A percentile compares a stretch with the other conserved stretches of the same genome.
Conservation (phyloP, 2,888 invertebrate genomes). For the Aphodius granarius region DNA sequence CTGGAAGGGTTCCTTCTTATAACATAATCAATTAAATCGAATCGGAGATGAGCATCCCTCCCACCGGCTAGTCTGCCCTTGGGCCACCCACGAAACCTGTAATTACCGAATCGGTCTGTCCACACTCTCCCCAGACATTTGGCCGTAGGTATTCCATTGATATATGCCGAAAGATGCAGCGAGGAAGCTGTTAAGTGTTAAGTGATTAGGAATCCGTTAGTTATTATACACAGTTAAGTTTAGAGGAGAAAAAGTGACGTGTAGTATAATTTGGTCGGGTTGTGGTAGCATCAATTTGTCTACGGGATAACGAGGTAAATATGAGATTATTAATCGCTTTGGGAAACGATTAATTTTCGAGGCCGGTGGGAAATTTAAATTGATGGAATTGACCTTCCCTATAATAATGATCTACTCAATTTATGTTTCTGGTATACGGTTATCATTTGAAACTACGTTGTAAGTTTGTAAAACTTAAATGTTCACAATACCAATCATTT, state of each 20-base stretch:
- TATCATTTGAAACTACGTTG: background rate
- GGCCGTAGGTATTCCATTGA: background rate
- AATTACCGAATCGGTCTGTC: background rate
- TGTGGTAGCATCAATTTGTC: background rate
- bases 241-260: background rate
- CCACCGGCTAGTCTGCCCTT: background rate
- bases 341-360: background rate
- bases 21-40: background rate
- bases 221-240: too few species aligned
- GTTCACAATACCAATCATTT: too few species aligned
- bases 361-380: background rate
- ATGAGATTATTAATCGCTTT: background rate
- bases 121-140: background rate
- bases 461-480: too few species aligned
- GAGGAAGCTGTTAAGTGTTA: background rate
- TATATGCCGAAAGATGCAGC: background rate
- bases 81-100: background rate
- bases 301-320: background rate
- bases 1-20: background rate
- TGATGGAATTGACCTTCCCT: background rate
- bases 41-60: background rate
- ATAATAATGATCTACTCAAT: background rate
- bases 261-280: background rate
- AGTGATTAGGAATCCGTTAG: background rate
- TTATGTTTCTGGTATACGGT: background rate